These are phyloP conservation scores for Pyrrhosoma nymphula DNA, from an alignment of 2,888 invertebrate species.

Conservation along the genomic window DNA sequence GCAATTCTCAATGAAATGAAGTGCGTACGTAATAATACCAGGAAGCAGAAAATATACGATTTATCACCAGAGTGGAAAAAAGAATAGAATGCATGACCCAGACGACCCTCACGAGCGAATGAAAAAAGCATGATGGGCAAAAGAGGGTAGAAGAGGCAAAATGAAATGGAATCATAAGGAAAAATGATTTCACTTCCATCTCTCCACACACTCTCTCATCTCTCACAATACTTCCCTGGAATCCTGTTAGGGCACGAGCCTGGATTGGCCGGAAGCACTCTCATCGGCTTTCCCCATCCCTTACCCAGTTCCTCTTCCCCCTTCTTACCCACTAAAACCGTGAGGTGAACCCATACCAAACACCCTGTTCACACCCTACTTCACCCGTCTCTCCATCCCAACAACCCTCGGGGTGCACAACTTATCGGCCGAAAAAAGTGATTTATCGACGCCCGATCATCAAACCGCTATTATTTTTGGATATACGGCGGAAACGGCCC, in stretches of 20 bases:
- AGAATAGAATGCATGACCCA: no score
- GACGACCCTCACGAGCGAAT: no score
- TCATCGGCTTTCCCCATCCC: background rate
- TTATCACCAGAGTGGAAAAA: no score
- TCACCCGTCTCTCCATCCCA: background rate
- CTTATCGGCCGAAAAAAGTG: background rate
- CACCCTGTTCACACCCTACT: background rate
- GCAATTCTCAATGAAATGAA: no score
- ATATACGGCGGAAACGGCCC: slow-evolving; percentile 27
- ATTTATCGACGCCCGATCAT: slow-evolving; percentile 58
- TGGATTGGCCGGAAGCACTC: background rate
- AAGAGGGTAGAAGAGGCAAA: background rate
- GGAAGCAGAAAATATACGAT: no score
- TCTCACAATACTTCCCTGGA: background rate
- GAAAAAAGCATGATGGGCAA: background rate
- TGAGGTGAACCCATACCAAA: background rate
- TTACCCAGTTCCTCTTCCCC: background rate
- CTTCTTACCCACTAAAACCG: background rate
- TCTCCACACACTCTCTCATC: background rate
- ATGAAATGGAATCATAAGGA: background rate
- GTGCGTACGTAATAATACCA: no score
- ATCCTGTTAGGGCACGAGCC: slow-evolving; percentile 7
- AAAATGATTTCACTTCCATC: background rate
- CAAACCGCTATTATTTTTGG: slow-evolving; percentile 62
- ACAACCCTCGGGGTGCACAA: background rate